Evolutionary conservation across 2,797 vertebrate genomes (phyloP).

Genomic region (Pelodytes ibericus): DNA sequence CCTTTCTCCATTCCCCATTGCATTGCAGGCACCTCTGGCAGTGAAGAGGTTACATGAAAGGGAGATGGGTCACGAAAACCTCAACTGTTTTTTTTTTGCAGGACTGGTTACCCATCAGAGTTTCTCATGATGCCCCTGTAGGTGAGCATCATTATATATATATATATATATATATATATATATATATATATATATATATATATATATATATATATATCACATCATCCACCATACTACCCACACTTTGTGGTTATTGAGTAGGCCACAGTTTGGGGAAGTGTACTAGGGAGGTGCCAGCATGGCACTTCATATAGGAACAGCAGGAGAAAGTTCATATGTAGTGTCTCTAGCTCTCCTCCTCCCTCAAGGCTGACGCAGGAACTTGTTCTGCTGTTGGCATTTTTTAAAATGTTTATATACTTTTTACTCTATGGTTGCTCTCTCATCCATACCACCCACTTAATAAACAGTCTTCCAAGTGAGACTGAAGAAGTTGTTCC

Average conservation of each 20-base stretch:
- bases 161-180: conserved; percentile 31
- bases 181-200: no score
- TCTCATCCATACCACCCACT: conserved; percentile 96
- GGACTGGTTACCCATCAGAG: neutral
- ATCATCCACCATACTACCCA: neutral
- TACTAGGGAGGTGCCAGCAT: neutral
- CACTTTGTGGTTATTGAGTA: conserved; percentile 27
- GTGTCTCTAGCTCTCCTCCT: conserved; percentile 86
- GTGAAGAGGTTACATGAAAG: conserved; percentile 35
- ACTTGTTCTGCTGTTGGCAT: conserved; percentile 99
- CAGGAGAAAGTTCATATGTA: neutral
- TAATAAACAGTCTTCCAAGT: no score
- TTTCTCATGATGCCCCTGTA: neutral
- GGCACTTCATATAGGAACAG: neutral
- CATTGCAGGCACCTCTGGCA: conserved; percentile 34
- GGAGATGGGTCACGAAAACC: conserved; percentile 33
- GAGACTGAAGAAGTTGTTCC: no score
- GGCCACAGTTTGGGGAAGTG: neutral
- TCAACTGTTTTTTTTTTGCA: neutral
- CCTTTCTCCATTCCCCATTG: conserved; percentile 19
- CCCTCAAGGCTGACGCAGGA: conserved; percentile 91
- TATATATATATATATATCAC: no score
- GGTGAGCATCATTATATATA: conserved; percentile 32
- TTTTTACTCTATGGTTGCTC: conserved; percentile 98
- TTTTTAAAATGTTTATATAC: conserved; percentile 94